Base-by-base conservation (phyloP, 2,113 vertebrate genomes). In the Pungitius pungitius region DNA sequence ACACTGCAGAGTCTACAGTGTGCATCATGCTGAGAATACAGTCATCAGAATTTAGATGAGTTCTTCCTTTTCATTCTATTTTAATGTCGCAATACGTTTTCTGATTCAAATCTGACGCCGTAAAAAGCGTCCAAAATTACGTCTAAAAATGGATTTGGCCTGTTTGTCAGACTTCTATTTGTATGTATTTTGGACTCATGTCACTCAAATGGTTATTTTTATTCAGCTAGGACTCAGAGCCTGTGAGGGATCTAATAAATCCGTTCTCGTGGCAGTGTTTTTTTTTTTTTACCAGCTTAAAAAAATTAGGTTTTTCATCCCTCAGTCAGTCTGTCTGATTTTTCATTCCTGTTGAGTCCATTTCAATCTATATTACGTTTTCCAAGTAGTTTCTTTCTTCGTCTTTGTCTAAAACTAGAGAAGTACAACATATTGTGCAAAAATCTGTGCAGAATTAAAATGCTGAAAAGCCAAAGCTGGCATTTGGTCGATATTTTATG, bases 161-260 rank as follows among this genome's bases (percentile, higher is more conserved):
- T 75, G 81, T 85, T 87, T 87, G 73, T 84, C 51, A 83, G 67
- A 81, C 57, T 80, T 77, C 85, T 79, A 78, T 89, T 83, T 84
- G 79, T 75, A 30, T 65, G 66, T 83, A 30, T 65, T 63, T 83
- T 82, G 75, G 77, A 85, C 55, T 83, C 73, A 81, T 78, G 63
- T 77, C 80, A 86, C 77, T 79, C 75, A 87, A 67, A 85, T 61
- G 78, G 51, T 27, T 26, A 26, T 57, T 54, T 81, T 78, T 67
- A 74, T 71, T 13, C 24, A 74, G 71, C 71, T 47, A n/a, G 10
- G 71, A 47, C 61, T 70, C 4, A n/a, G 83, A 62, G 71, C 69
- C 65, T 74, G 83, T 77, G 62, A 73, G 60, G 61, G 70, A 86
- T 73, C 62, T 78, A 68, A 78, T 85, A 15, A 64, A 82, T 62